Evolutionary conservation across 2,888 invertebrate species (phyloP).

Genomic region (Nomada ruficornis): DNA sequence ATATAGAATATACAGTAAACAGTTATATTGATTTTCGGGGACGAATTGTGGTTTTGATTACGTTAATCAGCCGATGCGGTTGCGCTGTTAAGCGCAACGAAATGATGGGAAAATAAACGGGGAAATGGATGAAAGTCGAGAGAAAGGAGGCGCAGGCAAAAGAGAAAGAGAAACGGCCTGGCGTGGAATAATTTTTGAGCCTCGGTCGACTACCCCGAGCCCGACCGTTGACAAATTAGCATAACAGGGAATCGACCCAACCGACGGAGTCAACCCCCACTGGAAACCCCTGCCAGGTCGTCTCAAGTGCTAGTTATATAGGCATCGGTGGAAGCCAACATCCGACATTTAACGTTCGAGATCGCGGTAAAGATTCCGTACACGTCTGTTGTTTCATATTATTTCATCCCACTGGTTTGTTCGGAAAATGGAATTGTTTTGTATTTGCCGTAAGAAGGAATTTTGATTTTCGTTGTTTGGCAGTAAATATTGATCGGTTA

Average conservation of each 20-base stretch:
- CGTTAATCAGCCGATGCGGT: conserved; percentile 35
- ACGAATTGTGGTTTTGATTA: conserved; percentile 31
- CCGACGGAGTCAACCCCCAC: conserved; percentile 79
- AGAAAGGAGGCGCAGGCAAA: conserved; percentile 3
- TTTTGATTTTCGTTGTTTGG: conserved; percentile 33
- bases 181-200: conserved; percentile 76
- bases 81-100: background rate
- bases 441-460: background rate
- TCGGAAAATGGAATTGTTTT: conserved; percentile 52
- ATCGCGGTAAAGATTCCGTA: conserved; percentile 54
- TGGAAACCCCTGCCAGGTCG: conserved; percentile 76
- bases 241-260: conserved; percentile 83
- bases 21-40: background rate
- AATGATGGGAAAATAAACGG: conserved; percentile 7
- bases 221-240: conserved; percentile 83
- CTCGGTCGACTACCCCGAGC: conserved; percentile 72
- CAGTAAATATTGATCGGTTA: background rate
- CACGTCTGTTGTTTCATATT: conserved; percentile 22
- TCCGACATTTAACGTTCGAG: conserved; percentile 72
- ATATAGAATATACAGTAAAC: too few species aligned
- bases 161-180: conserved; percentile 33
- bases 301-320: conserved; percentile 81
- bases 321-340: conserved; percentile 79
- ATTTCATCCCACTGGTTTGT: background rate
- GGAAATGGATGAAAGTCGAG: conserved; percentile 4